A percentile compares a stretch with the other conserved stretches of the same genome.
Conservation (phyloP, 2,888 invertebrate species). For the Drosophila monieri region DNA sequence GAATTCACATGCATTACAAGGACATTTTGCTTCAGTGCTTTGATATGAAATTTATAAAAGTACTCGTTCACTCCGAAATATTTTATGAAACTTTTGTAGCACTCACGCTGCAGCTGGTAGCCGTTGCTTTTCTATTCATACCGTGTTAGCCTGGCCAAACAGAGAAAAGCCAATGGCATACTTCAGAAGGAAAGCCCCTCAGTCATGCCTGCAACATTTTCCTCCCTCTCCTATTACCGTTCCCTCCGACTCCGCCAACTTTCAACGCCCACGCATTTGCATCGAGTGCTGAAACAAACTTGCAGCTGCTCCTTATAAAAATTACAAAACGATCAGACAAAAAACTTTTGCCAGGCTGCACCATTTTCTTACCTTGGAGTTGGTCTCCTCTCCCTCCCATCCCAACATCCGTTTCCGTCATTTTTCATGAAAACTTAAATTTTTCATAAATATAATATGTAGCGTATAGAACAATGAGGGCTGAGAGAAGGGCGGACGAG, state of each 20-base stretch:
- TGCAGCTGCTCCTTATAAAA: conserved; percentile 62
- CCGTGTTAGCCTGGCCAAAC: conserved; percentile 15
- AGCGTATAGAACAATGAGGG: background rate
- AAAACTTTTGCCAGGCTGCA: conserved; percentile 5
- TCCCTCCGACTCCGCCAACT: conserved; percentile 5
- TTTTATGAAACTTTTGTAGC: conserved; percentile 31
- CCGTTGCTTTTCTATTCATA: conserved; percentile 10
- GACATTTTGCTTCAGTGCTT: background rate
- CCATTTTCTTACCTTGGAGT: conserved; percentile 9
- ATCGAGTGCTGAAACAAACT: conserved; percentile 45
- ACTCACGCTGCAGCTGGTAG: conserved; percentile 25
- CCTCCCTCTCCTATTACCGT: conserved; percentile 16
- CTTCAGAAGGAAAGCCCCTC: background rate
- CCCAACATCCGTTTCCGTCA: background rate
- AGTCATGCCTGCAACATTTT: conserved; percentile 1
- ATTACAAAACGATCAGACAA: conserved; percentile 48
- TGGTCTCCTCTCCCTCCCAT: background rate
- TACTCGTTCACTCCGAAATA: conserved; percentile 33
- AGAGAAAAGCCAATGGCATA: conserved; percentile 30
- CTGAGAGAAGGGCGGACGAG: conserved; percentile 12
- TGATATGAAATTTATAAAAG: conserved; percentile 43
- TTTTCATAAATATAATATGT: conserved; percentile 1
- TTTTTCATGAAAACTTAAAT: conserved; percentile 13
- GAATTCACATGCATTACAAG: background rate
- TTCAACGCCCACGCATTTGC: conserved; percentile 42